Conservation (phyloP, 2,113 vertebrate genomes). For the Brienomyrus longianalis region DNA sequence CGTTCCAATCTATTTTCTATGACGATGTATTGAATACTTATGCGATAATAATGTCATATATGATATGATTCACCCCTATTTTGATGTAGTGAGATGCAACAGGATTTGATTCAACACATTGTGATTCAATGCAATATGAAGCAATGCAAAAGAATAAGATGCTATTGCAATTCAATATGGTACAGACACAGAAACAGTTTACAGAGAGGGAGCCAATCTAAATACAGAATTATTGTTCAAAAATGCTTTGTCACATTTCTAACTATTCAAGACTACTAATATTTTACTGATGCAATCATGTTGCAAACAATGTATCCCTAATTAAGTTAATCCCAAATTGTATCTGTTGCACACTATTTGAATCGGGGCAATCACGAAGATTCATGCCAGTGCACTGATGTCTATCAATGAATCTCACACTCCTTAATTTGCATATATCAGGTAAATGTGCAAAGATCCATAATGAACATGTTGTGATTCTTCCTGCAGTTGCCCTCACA, state of each 20-base stretch:
- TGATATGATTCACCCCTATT: neutral
- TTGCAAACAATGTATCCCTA: neutral
- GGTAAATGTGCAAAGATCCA: neutral
- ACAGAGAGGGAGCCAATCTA: neutral
- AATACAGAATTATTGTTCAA: neutral
- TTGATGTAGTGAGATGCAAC: neutral
- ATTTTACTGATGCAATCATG: neutral
- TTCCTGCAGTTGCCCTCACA: neutral
- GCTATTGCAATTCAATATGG: neutral
- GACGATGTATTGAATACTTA: too few relatives aligned
- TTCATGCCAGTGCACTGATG: neutral
- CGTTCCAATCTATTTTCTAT: neutral
- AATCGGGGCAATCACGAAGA: neutral
- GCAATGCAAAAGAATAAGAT: neutral
- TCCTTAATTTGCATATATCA: neutral
- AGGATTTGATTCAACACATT: neutral
- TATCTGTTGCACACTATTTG: neutral
- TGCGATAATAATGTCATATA: neutral
- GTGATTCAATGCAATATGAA: neutral
- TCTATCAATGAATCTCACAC: neutral
- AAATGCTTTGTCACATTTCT: neutral
- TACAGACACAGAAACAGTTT: neutral
- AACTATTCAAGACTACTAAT: neutral
- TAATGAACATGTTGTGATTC: neutral
- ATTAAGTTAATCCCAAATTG: neutral